These are phyloP conservation scores for Ptychoptera contaminata DNA, from an alignment of 2,888 invertebrate genomes.

Conservation along the genomic window DNA sequence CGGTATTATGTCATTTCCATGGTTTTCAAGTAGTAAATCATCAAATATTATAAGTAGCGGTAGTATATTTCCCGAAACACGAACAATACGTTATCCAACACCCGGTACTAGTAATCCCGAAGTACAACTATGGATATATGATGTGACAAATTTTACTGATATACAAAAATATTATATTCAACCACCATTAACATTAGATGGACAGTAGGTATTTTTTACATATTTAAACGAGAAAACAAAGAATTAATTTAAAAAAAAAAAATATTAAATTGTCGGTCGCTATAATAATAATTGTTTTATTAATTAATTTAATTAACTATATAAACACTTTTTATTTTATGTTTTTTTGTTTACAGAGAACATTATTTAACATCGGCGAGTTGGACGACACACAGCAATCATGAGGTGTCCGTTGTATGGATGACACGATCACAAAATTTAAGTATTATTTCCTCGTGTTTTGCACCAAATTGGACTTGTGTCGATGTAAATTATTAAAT, in stretches of 20 bases:
- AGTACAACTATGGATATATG: slow-evolving; percentile 66
- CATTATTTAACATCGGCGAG: slow-evolving; percentile 83
- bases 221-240: background rate
- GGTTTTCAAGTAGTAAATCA: slow-evolving; percentile 57
- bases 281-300: background rate
- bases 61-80: slow-evolving; percentile 60
- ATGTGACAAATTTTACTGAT: slow-evolving; percentile 50
- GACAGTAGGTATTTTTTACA: slow-evolving; percentile 50
- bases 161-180: slow-evolving; percentile 49
- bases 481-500: slow-evolving; percentile 44
- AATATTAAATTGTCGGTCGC: background rate
- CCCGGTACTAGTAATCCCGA: slow-evolving; percentile 78
- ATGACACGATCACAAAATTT: slow-evolving; percentile 88
- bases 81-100: slow-evolving; percentile 71
- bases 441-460: slow-evolving; percentile 74
- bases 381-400: slow-evolving; percentile 66
- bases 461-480: slow-evolving; percentile 69
- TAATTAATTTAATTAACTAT: background rate
- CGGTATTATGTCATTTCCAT: slow-evolving; percentile 61
- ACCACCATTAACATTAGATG: slow-evolving; percentile 59
- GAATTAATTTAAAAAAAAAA: background rate
- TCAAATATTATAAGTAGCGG: slow-evolving; percentile 37
- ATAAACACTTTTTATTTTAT: too few relatives aligned
- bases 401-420: slow-evolving; percentile 75
- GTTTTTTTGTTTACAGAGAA: slow-evolving; percentile 43